Evolutionary conservation across 2,888 invertebrate genomes (phyloP).

Genomic region (Heliconius aoede): DNA sequence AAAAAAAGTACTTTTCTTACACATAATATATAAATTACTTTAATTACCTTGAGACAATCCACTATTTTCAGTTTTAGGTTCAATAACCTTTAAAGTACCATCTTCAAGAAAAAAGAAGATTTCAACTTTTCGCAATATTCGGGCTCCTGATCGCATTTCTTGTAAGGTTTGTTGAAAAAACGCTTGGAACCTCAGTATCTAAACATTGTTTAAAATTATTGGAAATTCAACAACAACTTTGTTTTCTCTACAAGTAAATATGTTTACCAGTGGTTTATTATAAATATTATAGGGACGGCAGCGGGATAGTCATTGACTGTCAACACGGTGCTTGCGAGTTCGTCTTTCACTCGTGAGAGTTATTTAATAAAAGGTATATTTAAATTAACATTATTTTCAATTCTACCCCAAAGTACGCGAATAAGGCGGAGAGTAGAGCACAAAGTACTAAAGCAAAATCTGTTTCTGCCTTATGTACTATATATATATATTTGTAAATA

Average conservation of each 20-base stretch:
- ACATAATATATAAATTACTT: neutral
- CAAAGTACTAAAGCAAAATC: neutral
- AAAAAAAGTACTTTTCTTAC: neutral
- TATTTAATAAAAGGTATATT: neutral
- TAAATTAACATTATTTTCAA: neutral
- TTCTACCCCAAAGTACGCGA: neutral
- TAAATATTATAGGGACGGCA: neutral
- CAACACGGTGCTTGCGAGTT: neutral
- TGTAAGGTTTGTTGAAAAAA: constrained; percentile 92
- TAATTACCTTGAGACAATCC: constrained; percentile 91
- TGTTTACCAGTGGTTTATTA: neutral
- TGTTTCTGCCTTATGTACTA: neutral
- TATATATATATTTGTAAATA: neutral
- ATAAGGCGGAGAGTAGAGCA: neutral
- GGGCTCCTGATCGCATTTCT: constrained; percentile 87
- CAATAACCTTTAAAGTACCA: constrained; percentile 93
- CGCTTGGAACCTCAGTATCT: constrained; percentile 90
- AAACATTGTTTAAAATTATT: neutral
- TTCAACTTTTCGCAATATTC: constrained; percentile 90
- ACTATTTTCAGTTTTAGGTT: constrained; percentile 92
- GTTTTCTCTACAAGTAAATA: too few relatives aligned
- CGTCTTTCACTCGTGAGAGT: neutral
- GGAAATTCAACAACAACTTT: neutral
- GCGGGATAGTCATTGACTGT: neutral
- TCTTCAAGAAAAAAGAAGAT: constrained; percentile 95